Evolutionary conservation across 2,888 invertebrate species (phyloP).

Genomic region (Aleiodes alternator): DNA sequence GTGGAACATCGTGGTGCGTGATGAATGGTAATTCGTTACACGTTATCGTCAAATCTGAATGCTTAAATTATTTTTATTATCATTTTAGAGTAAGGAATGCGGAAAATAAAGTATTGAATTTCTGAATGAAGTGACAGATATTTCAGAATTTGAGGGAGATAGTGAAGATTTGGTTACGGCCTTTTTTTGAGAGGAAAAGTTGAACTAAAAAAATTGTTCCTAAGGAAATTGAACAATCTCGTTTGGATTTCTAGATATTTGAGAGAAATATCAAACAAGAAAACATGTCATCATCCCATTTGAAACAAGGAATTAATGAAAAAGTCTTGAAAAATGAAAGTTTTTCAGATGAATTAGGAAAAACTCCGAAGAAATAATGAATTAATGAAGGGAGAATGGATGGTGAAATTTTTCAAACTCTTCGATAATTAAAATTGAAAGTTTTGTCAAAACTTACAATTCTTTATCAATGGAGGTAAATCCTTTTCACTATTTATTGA

Average conservation of each 20-base stretch:
- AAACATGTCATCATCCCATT: no score
- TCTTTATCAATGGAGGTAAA: not conserved
- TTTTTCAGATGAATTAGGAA: not conserved
- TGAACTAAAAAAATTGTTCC: no score
- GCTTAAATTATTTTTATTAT: slow-evolving; percentile 4
- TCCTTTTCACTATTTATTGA: slow-evolving; percentile 15
- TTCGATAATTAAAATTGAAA: slow-evolving; percentile 2
- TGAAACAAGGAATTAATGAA: no score
- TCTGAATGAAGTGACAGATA: no score
- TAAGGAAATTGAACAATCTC: no score
- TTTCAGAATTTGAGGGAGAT: no score
- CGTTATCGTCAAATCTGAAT: slow-evolving; percentile 62
- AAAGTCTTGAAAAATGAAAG: no score
- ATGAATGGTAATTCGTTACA: slow-evolving; percentile 64
- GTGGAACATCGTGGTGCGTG: slow-evolving; percentile 59
- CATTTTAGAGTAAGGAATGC: not conserved
- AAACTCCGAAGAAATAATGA: not conserved
- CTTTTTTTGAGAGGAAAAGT: not conserved
- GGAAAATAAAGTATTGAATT: no score
- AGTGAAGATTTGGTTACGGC: not conserved
- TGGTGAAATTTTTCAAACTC: not conserved
- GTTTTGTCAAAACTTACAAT: slow-evolving; percentile 15
- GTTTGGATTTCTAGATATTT: no score
- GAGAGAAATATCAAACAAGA: no score
- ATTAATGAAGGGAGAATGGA: not conserved